A percentile compares a stretch with the other conserved stretches of the same genome.
Conservation (phyloP, 2,888 invertebrate genomes). For the Tuberolachnus salignus region DNA sequence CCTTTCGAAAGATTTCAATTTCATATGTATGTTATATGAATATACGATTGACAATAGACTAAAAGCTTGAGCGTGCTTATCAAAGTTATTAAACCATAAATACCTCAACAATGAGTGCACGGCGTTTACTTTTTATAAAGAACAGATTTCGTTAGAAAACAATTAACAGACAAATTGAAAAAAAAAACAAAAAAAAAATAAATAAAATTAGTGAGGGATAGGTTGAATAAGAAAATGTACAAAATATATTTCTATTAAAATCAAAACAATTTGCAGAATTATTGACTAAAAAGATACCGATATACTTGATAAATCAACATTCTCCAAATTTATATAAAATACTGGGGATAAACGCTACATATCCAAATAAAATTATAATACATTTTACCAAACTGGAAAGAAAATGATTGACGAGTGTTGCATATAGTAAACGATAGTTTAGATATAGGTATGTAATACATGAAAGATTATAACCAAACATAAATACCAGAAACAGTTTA, state of each 20-base stretch:
- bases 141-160: constrained; percentile 19
- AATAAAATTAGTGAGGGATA: not conserved
- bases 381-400: not conserved
- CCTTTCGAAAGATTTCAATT: constrained; percentile 53
- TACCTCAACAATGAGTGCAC: constrained; percentile 58
- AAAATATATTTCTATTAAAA: constrained; percentile 11
- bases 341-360: not conserved
- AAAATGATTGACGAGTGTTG: not conserved
- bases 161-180: not conserved
- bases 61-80: constrained; percentile 45
- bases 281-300: constrained; percentile 15
- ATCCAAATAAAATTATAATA: constrained; percentile 4
- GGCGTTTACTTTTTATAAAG: constrained; percentile 58
- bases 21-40: constrained; percentile 41
- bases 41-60: constrained; percentile 37
- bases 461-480: constrained; percentile 14
- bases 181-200: not conserved
- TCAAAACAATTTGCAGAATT: not conserved
- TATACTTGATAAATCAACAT: constrained; percentile 4
- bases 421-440: constrained; percentile 12
- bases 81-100: constrained; percentile 57
- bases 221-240: constrained; percentile 11
- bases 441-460: constrained; percentile 12
- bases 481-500: too few relatives aligned
- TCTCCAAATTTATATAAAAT: constrained; percentile 15